Percentiles rank a stretch among this genome's conserved stretches.
These are phyloP conservation scores for Chloroceryle inda DNA, from an alignment of 2,797 vertebrate species.

Conservation along the genomic window DNA sequence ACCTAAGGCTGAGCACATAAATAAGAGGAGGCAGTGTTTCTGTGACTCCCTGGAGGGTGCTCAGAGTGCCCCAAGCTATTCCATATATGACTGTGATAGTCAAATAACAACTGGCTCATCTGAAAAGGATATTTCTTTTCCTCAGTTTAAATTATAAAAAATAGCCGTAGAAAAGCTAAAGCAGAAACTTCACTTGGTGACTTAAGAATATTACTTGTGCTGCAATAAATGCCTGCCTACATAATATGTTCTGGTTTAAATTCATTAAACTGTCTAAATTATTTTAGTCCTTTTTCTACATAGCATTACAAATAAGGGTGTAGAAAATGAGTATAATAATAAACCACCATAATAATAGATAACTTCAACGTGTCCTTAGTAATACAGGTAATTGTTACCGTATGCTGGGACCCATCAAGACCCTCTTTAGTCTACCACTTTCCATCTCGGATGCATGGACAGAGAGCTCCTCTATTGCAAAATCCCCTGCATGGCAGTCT, in stretches of 20 bases:
- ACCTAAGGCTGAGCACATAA: neutral
- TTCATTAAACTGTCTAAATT: neutral
- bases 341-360: neutral
- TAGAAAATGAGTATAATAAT: neutral
- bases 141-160: neutral
- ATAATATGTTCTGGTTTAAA: neutral
- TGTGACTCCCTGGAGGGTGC: neutral
- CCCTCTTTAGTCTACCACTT: neutral
- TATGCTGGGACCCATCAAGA: neutral
- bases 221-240: neutral
- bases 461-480: neutral
- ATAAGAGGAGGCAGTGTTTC: neutral
- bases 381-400: neutral
- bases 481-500: neutral
- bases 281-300: neutral
- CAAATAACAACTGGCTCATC: neutral
- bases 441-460: rapidly evolving
- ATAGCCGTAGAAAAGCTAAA: neutral
- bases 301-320: neutral
- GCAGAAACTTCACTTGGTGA: neutral
- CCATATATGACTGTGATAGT: neutral
- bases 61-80: neutral
- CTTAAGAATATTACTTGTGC: neutral
- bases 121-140: neutral
- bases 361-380: neutral